A percentile compares a stretch with the other conserved stretches of the same genome.
Evolutionary conservation across 2,113 vertebrate species (phyloP).

Genomic region (Neopipo cinnamomea): DNA sequence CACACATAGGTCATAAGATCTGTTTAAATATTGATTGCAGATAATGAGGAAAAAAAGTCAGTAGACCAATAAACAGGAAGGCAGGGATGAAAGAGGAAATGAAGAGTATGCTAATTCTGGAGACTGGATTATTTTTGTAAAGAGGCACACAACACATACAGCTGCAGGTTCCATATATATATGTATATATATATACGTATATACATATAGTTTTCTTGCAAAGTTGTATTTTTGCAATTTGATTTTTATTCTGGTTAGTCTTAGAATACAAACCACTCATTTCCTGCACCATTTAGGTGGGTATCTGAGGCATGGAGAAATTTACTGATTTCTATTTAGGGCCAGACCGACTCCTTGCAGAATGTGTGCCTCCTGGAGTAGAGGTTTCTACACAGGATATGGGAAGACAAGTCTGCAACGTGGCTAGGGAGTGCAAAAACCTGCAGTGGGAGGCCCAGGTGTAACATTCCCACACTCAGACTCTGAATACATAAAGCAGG

Average conservation of each 20-base stretch:
- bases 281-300: not conserved
- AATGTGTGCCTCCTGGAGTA: rapidly evolving
- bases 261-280: not conserved
- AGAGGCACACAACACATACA: not conserved
- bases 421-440: not conserved
- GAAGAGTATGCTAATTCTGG: not conserved
- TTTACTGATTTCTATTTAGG: not conserved
- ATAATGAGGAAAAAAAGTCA: not conserved
- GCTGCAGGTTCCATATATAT: not conserved
- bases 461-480: rapidly evolving
- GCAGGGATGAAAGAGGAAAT: not conserved
- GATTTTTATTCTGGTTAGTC: not conserved
- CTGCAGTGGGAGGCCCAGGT: not conserved
- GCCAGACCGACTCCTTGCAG: not conserved
- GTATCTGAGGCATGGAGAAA: not conserved
- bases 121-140: not conserved
- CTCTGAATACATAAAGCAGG: not conserved
- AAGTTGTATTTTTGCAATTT: not conserved
- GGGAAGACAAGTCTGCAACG: not conserved
- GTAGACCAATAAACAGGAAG: not conserved
- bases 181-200: not conserved
- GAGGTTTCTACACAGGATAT: rapidly evolving
- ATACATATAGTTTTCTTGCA: not conserved
- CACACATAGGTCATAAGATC: not conserved
- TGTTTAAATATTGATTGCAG: not conserved